Base-by-base conservation (phyloP, 2,888 invertebrate species). In the Eremobia ochroleuca region DNA sequence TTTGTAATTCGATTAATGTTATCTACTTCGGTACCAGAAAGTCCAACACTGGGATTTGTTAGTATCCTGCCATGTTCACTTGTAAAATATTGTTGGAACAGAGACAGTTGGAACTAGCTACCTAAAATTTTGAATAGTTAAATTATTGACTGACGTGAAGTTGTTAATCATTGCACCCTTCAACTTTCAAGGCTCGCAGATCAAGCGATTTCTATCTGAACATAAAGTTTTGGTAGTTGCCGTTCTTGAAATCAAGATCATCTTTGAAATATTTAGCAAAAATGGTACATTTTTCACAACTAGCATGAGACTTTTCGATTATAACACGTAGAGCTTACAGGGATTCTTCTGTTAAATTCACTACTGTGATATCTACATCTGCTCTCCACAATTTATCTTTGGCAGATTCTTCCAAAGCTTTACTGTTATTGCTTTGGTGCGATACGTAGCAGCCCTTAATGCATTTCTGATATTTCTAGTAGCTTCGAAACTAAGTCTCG, bases 1-100 rank as follows among this genome's bases (percentile, higher is more conserved):
- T 88, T 81, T 82, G 78, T 90, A 90, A 91, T 90, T 85, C 80
- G 83, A 87, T 86, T 90, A 87, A 83, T 82, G 74, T 82, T 78
- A 79, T 78, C 76, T 77, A 77, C 61, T 73, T 85, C 40, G 31
- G 70, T 77, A 70, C 58, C 79, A 72, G 72, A 85, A 85, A 79
- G 66, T 70, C 66, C 40, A 76, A 73, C 73, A 75, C 46, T 69
- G 59, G 79, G 69, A 73, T 62, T 81, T 73, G 71, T 37, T 76
- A 58, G 65, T 85, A 74, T 79, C 73, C 69, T 75, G 79, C 34
- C 72, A 77, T 75, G 79, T 82, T 77, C 25, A 66, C 61, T 82
- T 58, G 59, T 79, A 82, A 82, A 85, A 70, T 85, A 85, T 78
- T 78, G 83, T 73, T 59, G 31, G 31, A 71, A 64, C 70, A 61